Conservation (phyloP, 2,113 vertebrate genomes). For the Acinonyx jubatus region DNA sequence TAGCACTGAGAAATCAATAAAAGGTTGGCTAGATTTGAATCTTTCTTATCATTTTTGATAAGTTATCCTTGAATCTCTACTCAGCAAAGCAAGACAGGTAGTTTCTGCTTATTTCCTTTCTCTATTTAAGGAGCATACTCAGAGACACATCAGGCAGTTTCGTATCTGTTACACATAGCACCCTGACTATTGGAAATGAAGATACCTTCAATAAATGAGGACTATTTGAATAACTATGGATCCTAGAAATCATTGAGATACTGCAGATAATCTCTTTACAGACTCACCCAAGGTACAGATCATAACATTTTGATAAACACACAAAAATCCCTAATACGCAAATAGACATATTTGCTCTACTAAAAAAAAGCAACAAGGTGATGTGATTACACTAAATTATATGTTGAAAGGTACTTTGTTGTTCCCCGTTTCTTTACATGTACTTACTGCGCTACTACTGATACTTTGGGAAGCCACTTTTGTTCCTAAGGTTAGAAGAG, state of each 20-base stretch:
- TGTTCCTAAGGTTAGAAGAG: neutral
- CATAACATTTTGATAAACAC: neutral
- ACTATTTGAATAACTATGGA: neutral
- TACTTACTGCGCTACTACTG: neutral
- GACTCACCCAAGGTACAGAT: neutral
- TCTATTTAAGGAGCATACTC: neutral
- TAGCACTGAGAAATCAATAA: neutral
- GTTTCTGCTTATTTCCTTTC: neutral
- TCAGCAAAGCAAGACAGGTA: neutral
- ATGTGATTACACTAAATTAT: neutral
- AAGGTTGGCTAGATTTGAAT: neutral
- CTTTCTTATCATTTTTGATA: neutral
- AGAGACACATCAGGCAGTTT: neutral
- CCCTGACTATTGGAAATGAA: neutral
- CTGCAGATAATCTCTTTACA: neutral
- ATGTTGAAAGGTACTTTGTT: neutral
- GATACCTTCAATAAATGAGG: neutral
- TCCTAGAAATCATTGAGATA: neutral
- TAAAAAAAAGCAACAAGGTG: neutral
- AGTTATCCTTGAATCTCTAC: neutral
- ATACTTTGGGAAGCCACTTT: neutral
- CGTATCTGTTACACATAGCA: fast-evolving
- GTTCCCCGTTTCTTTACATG: neutral
- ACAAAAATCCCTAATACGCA: neutral
- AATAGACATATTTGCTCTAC: neutral